These are phyloP conservation scores for Pristionchus exspectatus DNA, from an alignment of 2,888 invertebrate species.

Conservation along the genomic window DNA sequence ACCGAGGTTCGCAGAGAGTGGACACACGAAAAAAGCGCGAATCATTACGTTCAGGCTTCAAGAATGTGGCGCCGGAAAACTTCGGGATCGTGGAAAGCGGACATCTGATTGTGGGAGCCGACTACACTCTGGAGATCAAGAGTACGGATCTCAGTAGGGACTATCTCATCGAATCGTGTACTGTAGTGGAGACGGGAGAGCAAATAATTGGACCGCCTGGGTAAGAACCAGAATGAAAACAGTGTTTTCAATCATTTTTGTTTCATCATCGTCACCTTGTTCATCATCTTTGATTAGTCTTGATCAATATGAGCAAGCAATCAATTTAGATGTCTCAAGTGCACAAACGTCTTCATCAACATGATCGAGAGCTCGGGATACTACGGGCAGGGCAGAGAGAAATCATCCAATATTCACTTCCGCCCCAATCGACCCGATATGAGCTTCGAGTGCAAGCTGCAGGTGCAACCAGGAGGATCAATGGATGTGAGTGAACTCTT, in stretches of 20 bases:
- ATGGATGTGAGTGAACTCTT: neutral
- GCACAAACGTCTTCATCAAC: slow-evolving; percentile 49
- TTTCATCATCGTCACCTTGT: neutral
- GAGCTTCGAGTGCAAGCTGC: slow-evolving; percentile 46
- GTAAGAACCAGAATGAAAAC: neutral
- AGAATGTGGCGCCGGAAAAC: slow-evolving; percentile 23
- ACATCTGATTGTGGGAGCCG: neutral
- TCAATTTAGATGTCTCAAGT: slow-evolving; percentile 45
- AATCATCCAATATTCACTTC: slow-evolving; percentile 51
- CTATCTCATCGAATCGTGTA: slow-evolving; percentile 52
- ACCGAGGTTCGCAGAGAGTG: slow-evolving; percentile 33
- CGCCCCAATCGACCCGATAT: slow-evolving; percentile 47
- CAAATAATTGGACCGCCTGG: slow-evolving; percentile 40
- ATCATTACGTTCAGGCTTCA: slow-evolving; percentile 27
- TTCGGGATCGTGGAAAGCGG: neutral
- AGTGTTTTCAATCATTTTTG: neutral
- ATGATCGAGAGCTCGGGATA: slow-evolving; percentile 53
- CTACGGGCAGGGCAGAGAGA: neutral
- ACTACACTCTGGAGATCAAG: slow-evolving; percentile 49
- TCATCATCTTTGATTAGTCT: neutral
- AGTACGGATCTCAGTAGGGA: neutral
- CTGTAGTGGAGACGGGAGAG: slow-evolving; percentile 51
- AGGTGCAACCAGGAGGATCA: neutral
- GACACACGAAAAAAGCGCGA: neutral
- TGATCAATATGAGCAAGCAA: neutral